A percentile compares a stretch with the other conserved stretches of the same genome.
Evolutionary conservation across 2,888 invertebrate genomes (phyloP).

Genomic region (Iselma pallidipennis): DNA sequence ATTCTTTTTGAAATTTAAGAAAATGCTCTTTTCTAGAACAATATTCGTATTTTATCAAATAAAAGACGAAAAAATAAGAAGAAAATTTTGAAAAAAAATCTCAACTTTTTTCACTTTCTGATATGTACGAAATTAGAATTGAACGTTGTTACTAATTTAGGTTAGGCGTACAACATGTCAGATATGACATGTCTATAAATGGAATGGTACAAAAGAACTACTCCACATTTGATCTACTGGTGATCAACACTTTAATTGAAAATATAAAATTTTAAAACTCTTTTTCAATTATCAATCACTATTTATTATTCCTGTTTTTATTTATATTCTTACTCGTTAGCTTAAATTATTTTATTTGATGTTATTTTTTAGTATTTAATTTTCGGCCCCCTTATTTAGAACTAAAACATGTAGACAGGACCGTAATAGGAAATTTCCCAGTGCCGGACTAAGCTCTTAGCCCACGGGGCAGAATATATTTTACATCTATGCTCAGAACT

Average conservation of each 20-base stretch:
- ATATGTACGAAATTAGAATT: constrained; percentile 2
- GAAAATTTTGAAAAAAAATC: background rate
- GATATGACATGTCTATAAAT: background rate
- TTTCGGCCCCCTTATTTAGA: too few species aligned
- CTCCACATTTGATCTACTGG: background rate
- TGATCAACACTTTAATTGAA: too few species aligned
- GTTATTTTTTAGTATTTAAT: too few species aligned
- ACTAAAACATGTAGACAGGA: background rate
- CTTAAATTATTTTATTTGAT: too few species aligned
- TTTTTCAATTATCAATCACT: too few species aligned
- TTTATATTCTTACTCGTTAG: too few species aligned
- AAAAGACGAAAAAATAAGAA: background rate
- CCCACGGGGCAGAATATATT: too few species aligned
- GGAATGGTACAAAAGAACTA: background rate
- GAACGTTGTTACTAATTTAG: constrained; percentile 1
- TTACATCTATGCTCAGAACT: too few species aligned
- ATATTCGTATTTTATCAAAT: background rate
- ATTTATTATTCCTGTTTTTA: too few species aligned
- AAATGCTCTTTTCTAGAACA: background rate
- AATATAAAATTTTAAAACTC: too few species aligned
- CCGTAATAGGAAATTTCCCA: background rate
- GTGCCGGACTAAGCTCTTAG: too few species aligned
- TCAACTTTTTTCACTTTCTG: background rate
- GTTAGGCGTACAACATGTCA: constrained; percentile 2
- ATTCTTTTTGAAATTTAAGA: constrained; percentile 22